Base-by-base conservation (phyloP, 2,888 invertebrate species). In the Synanthedon andrenaeformis region DNA sequence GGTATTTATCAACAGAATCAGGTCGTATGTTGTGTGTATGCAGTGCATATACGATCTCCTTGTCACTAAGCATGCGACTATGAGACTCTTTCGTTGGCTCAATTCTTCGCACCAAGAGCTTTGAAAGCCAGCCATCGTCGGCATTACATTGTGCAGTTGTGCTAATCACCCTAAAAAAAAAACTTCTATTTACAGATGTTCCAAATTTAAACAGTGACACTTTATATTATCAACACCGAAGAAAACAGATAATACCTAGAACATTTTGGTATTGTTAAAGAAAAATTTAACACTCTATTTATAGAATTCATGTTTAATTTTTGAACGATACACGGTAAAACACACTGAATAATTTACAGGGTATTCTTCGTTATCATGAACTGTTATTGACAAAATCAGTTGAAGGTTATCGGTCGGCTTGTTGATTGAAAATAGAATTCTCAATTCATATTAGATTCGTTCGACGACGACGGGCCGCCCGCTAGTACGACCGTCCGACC, bases 51-150 rank as follows among this genome's bases (percentile, higher is more conserved):
- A 99, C 94, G 55, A 94, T 91, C 83, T 98, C 98, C 82, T 98
- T 98, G 82, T 97, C 96, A 68, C 98, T 96, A 51, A 99, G 90
- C 93, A 98, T 95, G 60, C 97, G 93, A 70, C 98, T 98, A 82
- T 99, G 99, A 3, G 98, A 94, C 76, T 97, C 97, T 79, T 96
- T 97, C 2, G 96, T 96, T 4, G 97, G 96, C 74, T 97, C 96
- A 72, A 97, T 96, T 77, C 93, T 95, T 58, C 96, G 90, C 49
- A 97, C 96, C 67, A 96, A 87, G 59, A 97, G 84, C 79, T 96
- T 97, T 62, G 94, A 95, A 55, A 97, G 86, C 96, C 96, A 97
- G 64, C 95, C 93, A 84, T 95, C 95, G 57, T 89, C 88, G 19
- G 86, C 78, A 56, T 72, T 82, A 55, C 76, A 62, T 51, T 76